Base-by-base conservation (phyloP, 2,797 vertebrate genomes). In the Syndactyla subalaris region DNA sequence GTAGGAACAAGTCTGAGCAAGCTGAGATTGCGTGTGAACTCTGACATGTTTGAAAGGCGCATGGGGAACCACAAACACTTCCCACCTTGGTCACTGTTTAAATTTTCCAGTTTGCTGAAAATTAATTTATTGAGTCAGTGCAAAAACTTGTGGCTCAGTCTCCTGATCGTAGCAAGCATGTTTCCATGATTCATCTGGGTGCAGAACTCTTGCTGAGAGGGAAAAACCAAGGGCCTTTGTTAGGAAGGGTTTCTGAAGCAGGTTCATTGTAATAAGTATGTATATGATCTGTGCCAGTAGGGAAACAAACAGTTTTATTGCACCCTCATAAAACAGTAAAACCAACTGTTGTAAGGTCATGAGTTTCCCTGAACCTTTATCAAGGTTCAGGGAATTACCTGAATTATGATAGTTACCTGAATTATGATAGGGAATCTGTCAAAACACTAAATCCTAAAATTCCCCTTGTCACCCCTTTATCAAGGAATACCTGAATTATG, bases 21-120 rank as follows among this genome's bases (percentile, higher is more conserved):
- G 19, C 19, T 54, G 46, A 68, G 61, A 29, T 26, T n/a, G 43
- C 0, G 0, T 0, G 0, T 51, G 29, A 75, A 16, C 29, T 49
- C 41, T 32, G 66, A 19, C 32, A 4, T 3, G 12, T 36, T 72
- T 19, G 32, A 29, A 41, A 75, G 52, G 13, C 54, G 7, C 21
- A 5, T 18, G 38, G 41, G 46, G 19, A 85, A n/a, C 34, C 67
- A 39, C 24, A 65, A 52, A 39, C 36, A 3, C 14, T 75, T 41
- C 29, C 23, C 8, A 27, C 2, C 18, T 78, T 45, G 29, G 15
- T 30, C 41, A 58, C 29, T 38, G 36, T 51, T 92, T 78, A 61
- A 77, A 51, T 14, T 90, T 88, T 7, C 20, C 32, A 36, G 30
- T 43, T 61, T 68, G 23, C 17, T 61, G 46, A 34, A 78, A 86